Evolutionary conservation across 2,888 invertebrate species (phyloP).

Genomic region (Eilema sororculum): DNA sequence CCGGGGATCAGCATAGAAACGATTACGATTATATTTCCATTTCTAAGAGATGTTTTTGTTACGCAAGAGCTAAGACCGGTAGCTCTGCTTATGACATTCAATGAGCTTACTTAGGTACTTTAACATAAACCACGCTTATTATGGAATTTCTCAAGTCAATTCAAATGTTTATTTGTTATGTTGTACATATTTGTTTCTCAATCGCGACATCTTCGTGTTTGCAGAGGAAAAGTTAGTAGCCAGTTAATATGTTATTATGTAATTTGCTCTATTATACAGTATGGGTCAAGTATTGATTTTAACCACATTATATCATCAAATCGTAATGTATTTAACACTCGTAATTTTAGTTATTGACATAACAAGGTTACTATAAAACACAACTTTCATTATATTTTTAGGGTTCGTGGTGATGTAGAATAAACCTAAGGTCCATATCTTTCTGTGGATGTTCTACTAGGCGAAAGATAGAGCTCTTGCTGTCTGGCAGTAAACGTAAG

Average conservation of each 20-base stretch:
- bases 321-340: neutral
- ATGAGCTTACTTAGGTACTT: neutral
- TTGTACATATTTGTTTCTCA: neutral
- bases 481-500: neutral
- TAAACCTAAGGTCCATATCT: neutral
- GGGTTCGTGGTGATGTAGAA: no score
- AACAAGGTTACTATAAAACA: neutral
- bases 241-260: no score
- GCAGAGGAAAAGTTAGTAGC: no score
- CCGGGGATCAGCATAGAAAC: neutral
- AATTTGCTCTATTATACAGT: neutral
- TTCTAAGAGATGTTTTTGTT: neutral
- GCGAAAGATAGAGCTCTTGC: neutral
- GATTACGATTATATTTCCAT: neutral
- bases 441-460: neutral
- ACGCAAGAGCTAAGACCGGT: neutral
- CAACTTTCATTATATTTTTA: neutral
- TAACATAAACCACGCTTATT: neutral
- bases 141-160: neutral
- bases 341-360: neutral
- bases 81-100: neutral
- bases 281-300: neutral
- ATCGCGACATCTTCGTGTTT: neutral
- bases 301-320: neutral
- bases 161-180: neutral